Evolutionary conservation across 2,888 invertebrate genomes (phyloP).

Genomic region (Nematopogon swammerdamellus): DNA sequence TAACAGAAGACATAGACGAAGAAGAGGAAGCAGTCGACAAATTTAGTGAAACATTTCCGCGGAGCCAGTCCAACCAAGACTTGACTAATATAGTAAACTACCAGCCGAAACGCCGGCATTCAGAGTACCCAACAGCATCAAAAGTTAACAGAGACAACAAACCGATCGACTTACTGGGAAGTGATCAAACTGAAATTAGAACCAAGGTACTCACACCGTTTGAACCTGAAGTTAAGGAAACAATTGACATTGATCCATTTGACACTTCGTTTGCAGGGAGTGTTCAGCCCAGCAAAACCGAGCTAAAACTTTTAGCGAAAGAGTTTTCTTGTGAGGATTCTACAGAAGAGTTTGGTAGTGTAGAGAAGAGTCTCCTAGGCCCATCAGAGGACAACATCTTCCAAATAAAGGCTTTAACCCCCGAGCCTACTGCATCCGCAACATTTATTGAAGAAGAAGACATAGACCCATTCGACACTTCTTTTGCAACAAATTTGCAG

Average conservation of each 20-base stretch:
- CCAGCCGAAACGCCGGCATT: slow-evolving; percentile 44
- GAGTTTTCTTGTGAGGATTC: slow-evolving; percentile 62
- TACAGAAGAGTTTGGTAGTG: slow-evolving; percentile 23
- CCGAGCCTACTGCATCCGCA: slow-evolving; percentile 42
- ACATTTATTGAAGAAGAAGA: slow-evolving; percentile 29
- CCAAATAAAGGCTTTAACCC: slow-evolving; percentile 69
- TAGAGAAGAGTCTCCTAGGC: slow-evolving; percentile 43
- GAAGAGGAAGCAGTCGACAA: slow-evolving; percentile 67
- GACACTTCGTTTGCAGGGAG: slow-evolving; percentile 82
- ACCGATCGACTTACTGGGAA: slow-evolving; percentile 34
- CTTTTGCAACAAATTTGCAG: slow-evolving; percentile 68
- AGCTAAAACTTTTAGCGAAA: slow-evolving; percentile 72
- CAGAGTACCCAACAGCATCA: slow-evolving; percentile 37
- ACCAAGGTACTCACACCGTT: slow-evolving; percentile 68
- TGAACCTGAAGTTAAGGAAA: slow-evolving; percentile 27
- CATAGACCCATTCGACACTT: slow-evolving; percentile 83
- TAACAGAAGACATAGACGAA: slow-evolving; percentile 51
- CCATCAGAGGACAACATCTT: slow-evolving; percentile 53
- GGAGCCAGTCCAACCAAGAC: slow-evolving; percentile 64
- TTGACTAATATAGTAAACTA: slow-evolving; percentile 50
- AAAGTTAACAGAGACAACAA: slow-evolving; percentile 22
- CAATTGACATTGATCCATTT: slow-evolving; percentile 70
- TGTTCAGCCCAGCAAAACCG: slow-evolving; percentile 73
- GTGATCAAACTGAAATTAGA: slow-evolving; percentile 25
- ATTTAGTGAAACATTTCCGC: slow-evolving; percentile 51